Conservation (phyloP, 2,797 vertebrate genomes). For the Pitangus sulphuratus region DNA sequence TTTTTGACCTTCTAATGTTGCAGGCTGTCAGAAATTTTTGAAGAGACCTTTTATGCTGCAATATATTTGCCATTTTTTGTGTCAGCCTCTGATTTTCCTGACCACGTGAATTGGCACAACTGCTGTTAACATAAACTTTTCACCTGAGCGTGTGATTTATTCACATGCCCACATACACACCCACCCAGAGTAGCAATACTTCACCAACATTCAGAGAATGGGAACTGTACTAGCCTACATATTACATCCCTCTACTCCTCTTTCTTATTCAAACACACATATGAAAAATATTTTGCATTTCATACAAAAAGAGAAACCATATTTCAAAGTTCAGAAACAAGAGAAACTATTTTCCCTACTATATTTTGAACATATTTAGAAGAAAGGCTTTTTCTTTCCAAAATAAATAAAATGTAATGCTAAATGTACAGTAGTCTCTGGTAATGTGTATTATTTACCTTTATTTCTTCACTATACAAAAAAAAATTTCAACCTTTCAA, state of each 20-base stretch:
- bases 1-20: slow-evolving; percentile 69
- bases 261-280: background rate
- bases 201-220: slow-evolving; percentile 4
- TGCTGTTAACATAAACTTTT: slow-evolving; percentile 49
- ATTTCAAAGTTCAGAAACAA: background rate
- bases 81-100: slow-evolving; percentile 45
- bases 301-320: background rate
- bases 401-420: background rate
- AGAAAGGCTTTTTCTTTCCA: background rate
- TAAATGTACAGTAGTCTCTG: background rate
- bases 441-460: background rate
- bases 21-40: slow-evolving; percentile 62
- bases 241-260: background rate
- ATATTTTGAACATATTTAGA: background rate
- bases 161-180: background rate
- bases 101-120: background rate
- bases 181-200: background rate
- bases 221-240: background rate
- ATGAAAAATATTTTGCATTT: background rate
- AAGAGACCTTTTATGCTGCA: slow-evolving; percentile 68
- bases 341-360: background rate
- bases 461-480: background rate
- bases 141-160: slow-evolving; percentile 32
- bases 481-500: background rate
- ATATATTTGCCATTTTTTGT: slow-evolving; percentile 68